A percentile compares a stretch with the other conserved stretches of the same genome.
These are phyloP conservation scores for Drosophila bocki DNA, from an alignment of 1,140 invertebrate genomes.

Conservation along the genomic window DNA sequence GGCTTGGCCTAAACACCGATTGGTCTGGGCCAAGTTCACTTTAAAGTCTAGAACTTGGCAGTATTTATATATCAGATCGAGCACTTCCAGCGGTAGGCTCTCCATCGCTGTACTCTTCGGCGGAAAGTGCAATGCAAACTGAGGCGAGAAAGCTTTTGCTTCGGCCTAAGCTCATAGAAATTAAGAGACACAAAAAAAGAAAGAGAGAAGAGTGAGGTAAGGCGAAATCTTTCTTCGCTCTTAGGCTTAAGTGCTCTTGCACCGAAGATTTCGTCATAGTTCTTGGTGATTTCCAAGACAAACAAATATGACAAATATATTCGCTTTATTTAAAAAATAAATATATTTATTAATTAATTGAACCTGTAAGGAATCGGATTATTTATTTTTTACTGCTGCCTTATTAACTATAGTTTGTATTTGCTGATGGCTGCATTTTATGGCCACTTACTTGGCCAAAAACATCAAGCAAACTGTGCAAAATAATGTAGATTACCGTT, in stretches of 20 bases:
- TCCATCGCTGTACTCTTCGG: conserved; percentile 1
- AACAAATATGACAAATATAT: background rate
- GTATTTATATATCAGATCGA: conserved; percentile 16
- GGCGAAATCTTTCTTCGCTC: background rate
- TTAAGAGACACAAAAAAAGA: background rate
- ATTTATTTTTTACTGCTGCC: background rate
- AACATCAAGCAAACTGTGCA: conserved; percentile 37
- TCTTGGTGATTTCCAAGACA: background rate
- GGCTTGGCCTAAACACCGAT: background rate
- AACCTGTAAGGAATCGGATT: background rate
- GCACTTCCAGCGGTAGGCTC: conserved; percentile 16
- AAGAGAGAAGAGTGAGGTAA: background rate
- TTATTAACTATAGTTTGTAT: background rate
- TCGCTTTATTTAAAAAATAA: too few relatives aligned
- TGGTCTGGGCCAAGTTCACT: background rate
- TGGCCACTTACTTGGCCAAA: conserved; percentile 41
- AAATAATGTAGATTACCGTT: conserved; percentile 37
- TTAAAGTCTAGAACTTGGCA: background rate
- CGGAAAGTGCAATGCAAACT: background rate
- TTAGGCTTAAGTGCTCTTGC: background rate
- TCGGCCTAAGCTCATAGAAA: too few relatives aligned
- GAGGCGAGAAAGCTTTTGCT: background rate
- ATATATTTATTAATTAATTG: background rate
- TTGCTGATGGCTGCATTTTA: conserved; percentile 37
- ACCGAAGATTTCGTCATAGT: background rate